phyloP scores from a whole-genome alignment of 2,113 vertebrate genomes.

The Leuciscus idus region DNA sequence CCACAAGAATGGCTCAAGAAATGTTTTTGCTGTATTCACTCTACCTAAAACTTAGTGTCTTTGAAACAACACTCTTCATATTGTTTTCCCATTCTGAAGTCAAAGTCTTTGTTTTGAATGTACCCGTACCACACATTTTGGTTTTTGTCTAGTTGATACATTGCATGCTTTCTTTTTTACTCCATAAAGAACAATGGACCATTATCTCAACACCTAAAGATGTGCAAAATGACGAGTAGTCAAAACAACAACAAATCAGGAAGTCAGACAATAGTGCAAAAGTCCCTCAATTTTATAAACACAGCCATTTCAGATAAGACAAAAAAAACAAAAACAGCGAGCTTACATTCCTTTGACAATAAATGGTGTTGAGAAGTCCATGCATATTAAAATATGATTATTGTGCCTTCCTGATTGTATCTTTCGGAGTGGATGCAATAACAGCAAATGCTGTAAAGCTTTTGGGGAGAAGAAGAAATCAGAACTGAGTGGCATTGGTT shows the following conservation, averaged over 20 bases:
- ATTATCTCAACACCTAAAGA: not conserved
- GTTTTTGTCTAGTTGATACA: not conserved
- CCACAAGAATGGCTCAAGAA: slow-evolving; percentile 8
- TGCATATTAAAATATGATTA: slow-evolving; percentile 2
- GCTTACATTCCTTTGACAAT: not conserved
- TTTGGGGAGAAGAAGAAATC: not conserved
- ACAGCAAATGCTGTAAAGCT: not conserved
- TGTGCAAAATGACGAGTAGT: not conserved
- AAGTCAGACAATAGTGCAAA: not conserved
- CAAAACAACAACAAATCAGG: not conserved
- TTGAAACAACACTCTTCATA: not conserved
- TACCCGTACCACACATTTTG: not conserved
- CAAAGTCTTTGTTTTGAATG: not conserved
- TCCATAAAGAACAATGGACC: not conserved
- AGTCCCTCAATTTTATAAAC: not conserved
- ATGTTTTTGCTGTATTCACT: not conserved
- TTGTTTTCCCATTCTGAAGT: not conserved
- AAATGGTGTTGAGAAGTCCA: not conserved
- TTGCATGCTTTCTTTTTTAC: not conserved
- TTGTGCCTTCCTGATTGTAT: slow-evolving; percentile 2
- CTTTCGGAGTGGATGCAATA: slow-evolving; percentile 21
- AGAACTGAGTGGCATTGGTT: not conserved
- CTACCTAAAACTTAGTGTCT: not conserved
- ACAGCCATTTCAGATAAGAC: not conserved
- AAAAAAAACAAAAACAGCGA: no score